These are phyloP conservation scores for Andrena flavipes DNA, from an alignment of 2,888 invertebrate species.

Conservation along the genomic window DNA sequence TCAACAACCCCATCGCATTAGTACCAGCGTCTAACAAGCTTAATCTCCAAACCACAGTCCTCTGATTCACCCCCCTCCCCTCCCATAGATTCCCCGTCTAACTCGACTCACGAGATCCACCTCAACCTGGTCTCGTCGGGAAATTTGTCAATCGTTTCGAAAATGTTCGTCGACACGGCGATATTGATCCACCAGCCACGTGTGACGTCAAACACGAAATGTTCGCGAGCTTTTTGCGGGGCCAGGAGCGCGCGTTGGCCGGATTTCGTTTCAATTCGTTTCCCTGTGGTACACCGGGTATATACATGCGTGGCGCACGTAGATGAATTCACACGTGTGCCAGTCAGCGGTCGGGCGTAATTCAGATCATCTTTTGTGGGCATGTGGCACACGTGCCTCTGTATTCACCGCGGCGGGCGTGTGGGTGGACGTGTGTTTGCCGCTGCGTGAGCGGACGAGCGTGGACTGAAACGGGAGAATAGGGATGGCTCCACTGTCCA, in stretches of 20 bases:
- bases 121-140: background rate
- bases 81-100: no score
- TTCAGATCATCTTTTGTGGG: conserved; percentile 73
- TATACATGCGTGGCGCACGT: conserved; percentile 52
- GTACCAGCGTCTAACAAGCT: no score
- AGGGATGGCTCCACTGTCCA: conserved; percentile 62
- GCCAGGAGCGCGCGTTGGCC: conserved; percentile 32
- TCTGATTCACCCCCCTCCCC: no score
- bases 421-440: conserved; percentile 66
- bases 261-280: conserved; percentile 43
- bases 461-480: conserved; percentile 55
- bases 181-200: conserved; percentile 56
- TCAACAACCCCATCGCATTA: no score
- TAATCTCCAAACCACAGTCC: no score
- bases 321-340: conserved; percentile 79
- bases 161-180: conserved; percentile 23
- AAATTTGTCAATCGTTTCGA: conserved; percentile 48
- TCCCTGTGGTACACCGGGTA: conserved; percentile 60
- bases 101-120: no score
- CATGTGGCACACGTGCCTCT: conserved; percentile 53
- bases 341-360: conserved; percentile 77
- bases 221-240: conserved; percentile 62
- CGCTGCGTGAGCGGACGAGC: conserved; percentile 64
- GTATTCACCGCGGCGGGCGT: conserved; percentile 20
- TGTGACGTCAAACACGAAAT: conserved; percentile 64